Evolutionary conservation across 2,113 vertebrate species (phyloP), one percentile per base, ranked within the genome.

Genomic region (Psittacara wagleri): DNA sequence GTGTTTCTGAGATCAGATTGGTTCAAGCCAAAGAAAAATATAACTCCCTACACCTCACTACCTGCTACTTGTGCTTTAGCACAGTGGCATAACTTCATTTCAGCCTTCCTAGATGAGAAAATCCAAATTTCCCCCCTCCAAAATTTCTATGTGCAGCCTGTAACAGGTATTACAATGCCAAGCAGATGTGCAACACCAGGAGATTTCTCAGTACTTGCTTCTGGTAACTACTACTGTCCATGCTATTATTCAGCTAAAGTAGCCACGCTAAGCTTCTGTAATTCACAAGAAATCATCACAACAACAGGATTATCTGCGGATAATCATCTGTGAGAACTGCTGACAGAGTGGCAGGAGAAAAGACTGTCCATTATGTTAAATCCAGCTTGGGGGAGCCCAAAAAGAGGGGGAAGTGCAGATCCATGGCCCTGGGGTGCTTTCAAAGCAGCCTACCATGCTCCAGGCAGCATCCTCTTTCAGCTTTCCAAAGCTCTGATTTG

Each of bases 321-420:
- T 70, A 81, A 77, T 67, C 72, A 78, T 83, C 82, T 81, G 76
- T 76, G 78, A 94, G 77, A 93, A 82, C 19, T 91, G 80, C 77
- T 93, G 90, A 91, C 59, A 63, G 66, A 54, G 35, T 1, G 6
- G 13, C 67, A 90, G 61, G 52, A 83, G 35, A 39, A 91, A 81
- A 90, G n/a, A 2, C 48, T 68, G 51, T 57, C 52, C 22, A 17
- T 46, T 82, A 28, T 70, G 27, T 24, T 44, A 77, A 83, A 74
- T 24, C 55, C 61, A 70, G 51, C 8, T 61, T 63, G 17, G 52
- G 92, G 85, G 24, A 96, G 51, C 23, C 48, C 46, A 35, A 22
- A 55, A n/a, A 33, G 25, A 51, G 20, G 28, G 29, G 3, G 14
- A 61, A 77, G 43, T 8, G 22, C n/a, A 76, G 61, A 33, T 1